Percentiles rank a stretch among this genome's conserved stretches.
Evolutionary conservation across 2,888 invertebrate species (phyloP).

Genomic region (Junonia oenone): DNA sequence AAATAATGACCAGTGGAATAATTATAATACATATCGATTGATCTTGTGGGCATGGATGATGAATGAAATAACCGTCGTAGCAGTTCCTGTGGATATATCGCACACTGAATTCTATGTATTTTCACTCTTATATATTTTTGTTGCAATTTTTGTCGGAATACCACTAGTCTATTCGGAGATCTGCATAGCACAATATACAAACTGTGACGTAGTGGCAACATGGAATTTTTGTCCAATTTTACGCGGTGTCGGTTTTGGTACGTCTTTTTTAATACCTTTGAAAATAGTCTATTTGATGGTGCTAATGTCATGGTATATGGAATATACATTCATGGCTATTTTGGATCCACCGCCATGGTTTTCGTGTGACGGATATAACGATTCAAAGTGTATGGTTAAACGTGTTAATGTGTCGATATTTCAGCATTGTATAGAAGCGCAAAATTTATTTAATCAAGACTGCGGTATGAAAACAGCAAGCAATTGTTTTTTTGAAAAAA

Average conservation of each 20-base stretch:
- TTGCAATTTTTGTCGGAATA: constrained; percentile 56
- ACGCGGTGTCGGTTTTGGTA: constrained; percentile 51
- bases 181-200: constrained; percentile 63
- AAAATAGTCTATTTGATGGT: constrained; percentile 52
- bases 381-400: constrained; percentile 62
- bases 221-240: constrained; percentile 66
- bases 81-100: constrained; percentile 48
- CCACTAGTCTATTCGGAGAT: constrained; percentile 66
- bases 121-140: constrained; percentile 39
- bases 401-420: constrained; percentile 55
- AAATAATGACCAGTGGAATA: constrained; percentile 48
- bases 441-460: constrained; percentile 51
- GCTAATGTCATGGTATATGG: constrained; percentile 55
- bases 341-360: constrained; percentile 62
- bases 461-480: constrained; percentile 65
- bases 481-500: constrained; percentile 54
- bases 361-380: constrained; percentile 51
- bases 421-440: constrained; percentile 64
- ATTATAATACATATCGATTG: constrained; percentile 50
- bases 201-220: constrained; percentile 50
- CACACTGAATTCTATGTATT: constrained; percentile 53
- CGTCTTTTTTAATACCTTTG: constrained; percentile 46
- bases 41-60: constrained; percentile 62
- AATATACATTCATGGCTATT: constrained; percentile 54
- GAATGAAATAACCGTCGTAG: constrained; percentile 52